Percentiles rank a stretch among this genome's conserved stretches.
Conservation (phyloP, 2,888 invertebrate species). For the Tiphia femorata region DNA sequence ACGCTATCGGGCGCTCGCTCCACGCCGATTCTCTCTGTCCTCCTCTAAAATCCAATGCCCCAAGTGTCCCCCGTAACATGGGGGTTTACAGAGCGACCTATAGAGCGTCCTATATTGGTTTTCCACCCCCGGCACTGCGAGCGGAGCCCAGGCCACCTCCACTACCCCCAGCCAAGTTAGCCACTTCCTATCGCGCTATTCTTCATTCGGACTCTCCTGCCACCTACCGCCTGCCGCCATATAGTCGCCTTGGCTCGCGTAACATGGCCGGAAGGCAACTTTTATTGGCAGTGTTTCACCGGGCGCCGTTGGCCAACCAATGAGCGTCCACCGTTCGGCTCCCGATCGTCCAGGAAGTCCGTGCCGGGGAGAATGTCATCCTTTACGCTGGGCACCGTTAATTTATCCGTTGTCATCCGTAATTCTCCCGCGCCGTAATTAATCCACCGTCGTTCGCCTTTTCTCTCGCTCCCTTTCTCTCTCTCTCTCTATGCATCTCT, state of each 20-base stretch:
- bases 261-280: conserved; percentile 34
- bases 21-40: too few species aligned
- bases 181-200: neutral
- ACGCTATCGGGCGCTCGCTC: too few species aligned
- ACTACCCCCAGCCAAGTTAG: neutral
- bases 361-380: conserved; percentile 10
- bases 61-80: too few species aligned
- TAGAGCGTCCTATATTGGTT: conserved; percentile 1
- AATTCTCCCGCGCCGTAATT: neutral
- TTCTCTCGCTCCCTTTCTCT: neutral
- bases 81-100: neutral
- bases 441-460: neutral
- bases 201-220: neutral
- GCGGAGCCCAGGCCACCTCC: too few species aligned
- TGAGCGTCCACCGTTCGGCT: neutral
- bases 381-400: conserved; percentile 15
- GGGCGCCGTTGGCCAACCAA: conserved; percentile 17
- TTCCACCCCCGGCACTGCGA: too few species aligned
- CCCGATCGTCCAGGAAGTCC: too few species aligned
- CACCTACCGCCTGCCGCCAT: neutral
- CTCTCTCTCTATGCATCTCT: neutral
- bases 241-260: conserved; percentile 11
- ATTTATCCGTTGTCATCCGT: conserved; percentile 16
- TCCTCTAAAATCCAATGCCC: too few species aligned
- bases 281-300: conserved; percentile 46